These are phyloP conservation scores for Brachylomia viminalis DNA, from an alignment of 2,888 invertebrate genomes.

Conservation along the genomic window DNA sequence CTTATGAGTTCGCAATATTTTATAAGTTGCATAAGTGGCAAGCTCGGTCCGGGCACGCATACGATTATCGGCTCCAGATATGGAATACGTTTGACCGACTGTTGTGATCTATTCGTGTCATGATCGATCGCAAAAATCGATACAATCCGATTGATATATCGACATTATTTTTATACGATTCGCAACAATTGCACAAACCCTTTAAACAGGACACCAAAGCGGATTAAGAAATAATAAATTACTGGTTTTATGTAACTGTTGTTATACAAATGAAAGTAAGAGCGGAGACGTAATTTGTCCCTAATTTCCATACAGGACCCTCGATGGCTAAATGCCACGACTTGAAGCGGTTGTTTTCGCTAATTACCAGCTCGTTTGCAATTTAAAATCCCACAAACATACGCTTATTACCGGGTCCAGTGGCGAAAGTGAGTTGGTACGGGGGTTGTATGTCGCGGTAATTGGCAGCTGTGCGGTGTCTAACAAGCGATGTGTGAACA, in stretches of 20 bases:
- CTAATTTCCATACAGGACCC: slow-evolving; percentile 88
- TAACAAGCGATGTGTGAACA: slow-evolving; percentile 78
- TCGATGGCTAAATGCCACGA: slow-evolving; percentile 80
- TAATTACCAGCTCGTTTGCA: slow-evolving; percentile 90
- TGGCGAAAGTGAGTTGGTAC: slow-evolving; percentile 83
- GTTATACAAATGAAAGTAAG: slow-evolving; percentile 86
- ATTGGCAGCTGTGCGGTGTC: slow-evolving; percentile 83
- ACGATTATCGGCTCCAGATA: slow-evolving; percentile 84
- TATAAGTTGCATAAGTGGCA: slow-evolving; percentile 85
- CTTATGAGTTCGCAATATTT: slow-evolving; percentile 88
- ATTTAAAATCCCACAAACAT: slow-evolving; percentile 84
- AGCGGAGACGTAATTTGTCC: slow-evolving; percentile 88
- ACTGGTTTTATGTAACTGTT: slow-evolving; percentile 83
- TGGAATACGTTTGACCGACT: slow-evolving; percentile 77
- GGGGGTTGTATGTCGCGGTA: slow-evolving; percentile 81
- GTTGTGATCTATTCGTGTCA: slow-evolving; percentile 80
- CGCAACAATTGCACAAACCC: slow-evolving; percentile 75
- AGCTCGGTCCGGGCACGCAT: slow-evolving; percentile 76
- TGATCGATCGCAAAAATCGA: slow-evolving; percentile 74
- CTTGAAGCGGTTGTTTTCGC: slow-evolving; percentile 87
- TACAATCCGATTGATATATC: slow-evolving; percentile 60
- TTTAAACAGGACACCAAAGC: slow-evolving; percentile 78
- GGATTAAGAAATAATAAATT: slow-evolving; percentile 84
- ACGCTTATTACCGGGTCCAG: slow-evolving; percentile 72
- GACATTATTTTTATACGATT: slow-evolving; percentile 67